phyloP scores from a whole-genome alignment of 2,888 invertebrate species.

The Nasonia oneida region DNA sequence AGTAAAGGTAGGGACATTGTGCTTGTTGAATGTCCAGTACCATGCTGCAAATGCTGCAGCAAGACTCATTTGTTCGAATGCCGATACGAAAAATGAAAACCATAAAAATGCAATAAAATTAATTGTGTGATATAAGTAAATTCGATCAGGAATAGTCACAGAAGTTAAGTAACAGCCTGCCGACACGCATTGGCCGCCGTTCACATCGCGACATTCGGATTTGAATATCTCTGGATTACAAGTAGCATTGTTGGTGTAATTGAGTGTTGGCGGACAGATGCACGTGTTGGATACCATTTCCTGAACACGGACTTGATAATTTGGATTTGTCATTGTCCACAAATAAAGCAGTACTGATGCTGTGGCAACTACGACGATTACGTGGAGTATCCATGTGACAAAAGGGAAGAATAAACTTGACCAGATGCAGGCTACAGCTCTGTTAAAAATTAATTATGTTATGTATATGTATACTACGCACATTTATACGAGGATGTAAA shows the following conservation, averaged over 20 bases:
- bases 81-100: conserved; percentile 93
- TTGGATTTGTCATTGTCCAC: conserved; percentile 84
- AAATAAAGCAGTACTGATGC: conserved; percentile 87
- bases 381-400: conserved; percentile 91
- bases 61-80: conserved; percentile 94
- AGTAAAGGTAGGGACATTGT: conserved; percentile 91
- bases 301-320: conserved; percentile 83
- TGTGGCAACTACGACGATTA: conserved; percentile 87
- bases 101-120: conserved; percentile 93
- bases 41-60: conserved; percentile 93
- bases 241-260: conserved; percentile 80
- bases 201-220: conserved; percentile 78
- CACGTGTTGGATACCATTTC: conserved; percentile 80
- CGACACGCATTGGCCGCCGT: conserved; percentile 74
- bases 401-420: conserved; percentile 94
- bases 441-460: conserved; percentile 78
- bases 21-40: conserved; percentile 87
- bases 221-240: conserved; percentile 83
- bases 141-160: conserved; percentile 81
- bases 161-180: conserved; percentile 82
- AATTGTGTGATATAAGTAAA: conserved; percentile 81
- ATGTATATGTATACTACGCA: neutral
- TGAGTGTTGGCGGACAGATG: conserved; percentile 75
- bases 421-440: conserved; percentile 92
- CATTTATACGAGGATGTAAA: neutral